Evolutionary conservation across 2,113 vertebrate genomes (phyloP).

Genomic region (Pelmatolapia mariae): DNA sequence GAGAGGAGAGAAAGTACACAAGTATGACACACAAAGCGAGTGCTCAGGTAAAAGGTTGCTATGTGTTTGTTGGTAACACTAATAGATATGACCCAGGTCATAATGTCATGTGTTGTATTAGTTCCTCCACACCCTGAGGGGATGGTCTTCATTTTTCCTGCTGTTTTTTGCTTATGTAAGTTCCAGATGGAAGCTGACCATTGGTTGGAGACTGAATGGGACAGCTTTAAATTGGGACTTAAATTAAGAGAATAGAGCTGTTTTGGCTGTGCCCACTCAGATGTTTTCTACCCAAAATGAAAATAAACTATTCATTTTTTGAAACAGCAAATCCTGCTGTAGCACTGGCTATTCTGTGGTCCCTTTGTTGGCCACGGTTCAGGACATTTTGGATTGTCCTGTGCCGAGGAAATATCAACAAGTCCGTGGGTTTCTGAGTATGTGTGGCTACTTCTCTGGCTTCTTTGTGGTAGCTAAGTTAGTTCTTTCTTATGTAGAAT

Average conservation of each 20-base stretch:
- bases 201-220: neutral
- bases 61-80: neutral
- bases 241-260: neutral
- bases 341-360: neutral
- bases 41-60: neutral
- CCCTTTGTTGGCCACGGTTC: neutral
- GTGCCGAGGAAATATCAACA: neutral
- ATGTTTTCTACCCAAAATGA: neutral
- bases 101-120: neutral
- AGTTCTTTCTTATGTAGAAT: neutral
- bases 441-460: neutral
- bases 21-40: neutral
- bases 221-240: neutral
- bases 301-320: neutral
- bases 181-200: neutral
- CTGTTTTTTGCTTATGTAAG: neutral
- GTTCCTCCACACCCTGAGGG: neutral
- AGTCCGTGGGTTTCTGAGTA: neutral
- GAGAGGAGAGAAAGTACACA: neutral
- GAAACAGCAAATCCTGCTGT: neutral
- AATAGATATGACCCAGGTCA: neutral
- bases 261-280: neutral
- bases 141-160: neutral
- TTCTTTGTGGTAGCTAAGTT: neutral
- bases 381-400: neutral